Conservation (phyloP, 2,797 vertebrate species). For the Amphiprion clarkii region DNA sequence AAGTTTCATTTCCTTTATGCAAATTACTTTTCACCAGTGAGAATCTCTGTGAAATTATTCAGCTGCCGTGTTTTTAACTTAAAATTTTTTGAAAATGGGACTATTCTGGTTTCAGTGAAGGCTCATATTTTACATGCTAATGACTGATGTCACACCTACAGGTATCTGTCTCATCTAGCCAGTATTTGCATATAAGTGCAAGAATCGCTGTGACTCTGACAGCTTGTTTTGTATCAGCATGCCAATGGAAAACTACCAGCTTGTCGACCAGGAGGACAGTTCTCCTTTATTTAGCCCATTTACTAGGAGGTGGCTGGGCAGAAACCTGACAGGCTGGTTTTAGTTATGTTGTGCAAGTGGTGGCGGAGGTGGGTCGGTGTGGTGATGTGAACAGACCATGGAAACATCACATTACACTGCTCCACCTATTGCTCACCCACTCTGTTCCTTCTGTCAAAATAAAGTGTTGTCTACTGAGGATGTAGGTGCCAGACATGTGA, state of each 20-base stretch:
- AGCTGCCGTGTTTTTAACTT: background rate
- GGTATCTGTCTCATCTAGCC: background rate
- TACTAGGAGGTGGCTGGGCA: background rate
- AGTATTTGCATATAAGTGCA: background rate
- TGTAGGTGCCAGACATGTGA: no score
- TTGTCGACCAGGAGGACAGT: background rate
- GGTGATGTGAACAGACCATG: no score
- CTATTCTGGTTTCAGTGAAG: background rate
- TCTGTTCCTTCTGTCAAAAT: no score
- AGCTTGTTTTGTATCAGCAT: background rate
- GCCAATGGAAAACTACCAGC: constrained; percentile 35
- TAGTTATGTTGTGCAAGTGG: background rate
- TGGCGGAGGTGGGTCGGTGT: constrained; percentile 1
- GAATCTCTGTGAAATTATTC: no score
- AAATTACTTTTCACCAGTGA: no score
- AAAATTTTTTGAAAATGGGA: background rate
- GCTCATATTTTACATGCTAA: background rate
- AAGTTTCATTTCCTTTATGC: no score
- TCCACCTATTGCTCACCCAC: constrained; percentile 7
- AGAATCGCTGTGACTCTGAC: background rate
- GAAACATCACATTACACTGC: background rate
- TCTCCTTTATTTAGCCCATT: constrained; percentile 2
- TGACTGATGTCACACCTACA: background rate
- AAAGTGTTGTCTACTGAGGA: no score
- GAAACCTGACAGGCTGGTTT: constrained; percentile 55